phyloP scores from a whole-genome alignment of 2,797 vertebrate genomes.

The Malurus leucopterus region DNA sequence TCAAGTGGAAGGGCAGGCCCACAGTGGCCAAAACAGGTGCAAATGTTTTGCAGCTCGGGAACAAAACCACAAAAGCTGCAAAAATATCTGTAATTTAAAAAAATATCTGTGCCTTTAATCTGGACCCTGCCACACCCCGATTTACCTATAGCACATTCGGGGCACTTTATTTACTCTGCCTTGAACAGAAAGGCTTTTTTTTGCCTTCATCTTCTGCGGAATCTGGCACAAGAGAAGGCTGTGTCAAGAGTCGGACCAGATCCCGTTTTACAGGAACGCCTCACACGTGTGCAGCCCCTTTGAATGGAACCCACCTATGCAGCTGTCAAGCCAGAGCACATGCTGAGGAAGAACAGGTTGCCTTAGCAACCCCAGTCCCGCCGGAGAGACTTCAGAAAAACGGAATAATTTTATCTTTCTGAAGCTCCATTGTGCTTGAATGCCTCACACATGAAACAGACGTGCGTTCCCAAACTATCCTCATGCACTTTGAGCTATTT shows the following conservation, averaged over 20 bases:
- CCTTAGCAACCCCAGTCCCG: slow-evolving; percentile 37
- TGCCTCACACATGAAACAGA: background rate
- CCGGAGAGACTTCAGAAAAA: slow-evolving; percentile 8
- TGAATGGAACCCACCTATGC: background rate
- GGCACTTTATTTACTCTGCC: background rate
- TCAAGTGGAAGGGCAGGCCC: background rate
- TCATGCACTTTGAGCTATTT: background rate
- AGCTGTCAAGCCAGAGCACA: background rate
- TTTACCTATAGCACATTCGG: background rate
- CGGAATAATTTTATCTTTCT: background rate
- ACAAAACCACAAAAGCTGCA: background rate
- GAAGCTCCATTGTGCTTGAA: background rate
- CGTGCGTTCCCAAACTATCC: background rate
- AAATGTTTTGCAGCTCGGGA: background rate
- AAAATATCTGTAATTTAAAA: no score
- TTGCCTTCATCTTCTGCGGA: background rate
- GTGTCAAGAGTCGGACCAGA: background rate
- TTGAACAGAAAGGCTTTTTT: background rate
- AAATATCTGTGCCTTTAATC: background rate
- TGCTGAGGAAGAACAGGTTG: slow-evolving; percentile 26
- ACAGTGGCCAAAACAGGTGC: background rate
- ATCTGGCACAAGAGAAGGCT: background rate
- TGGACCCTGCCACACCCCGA: background rate
- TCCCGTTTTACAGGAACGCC: background rate
- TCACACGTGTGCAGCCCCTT: background rate